phyloP scores from a whole-genome alignment of 1,140 invertebrate species.

The Brachionus angularis region DNA sequence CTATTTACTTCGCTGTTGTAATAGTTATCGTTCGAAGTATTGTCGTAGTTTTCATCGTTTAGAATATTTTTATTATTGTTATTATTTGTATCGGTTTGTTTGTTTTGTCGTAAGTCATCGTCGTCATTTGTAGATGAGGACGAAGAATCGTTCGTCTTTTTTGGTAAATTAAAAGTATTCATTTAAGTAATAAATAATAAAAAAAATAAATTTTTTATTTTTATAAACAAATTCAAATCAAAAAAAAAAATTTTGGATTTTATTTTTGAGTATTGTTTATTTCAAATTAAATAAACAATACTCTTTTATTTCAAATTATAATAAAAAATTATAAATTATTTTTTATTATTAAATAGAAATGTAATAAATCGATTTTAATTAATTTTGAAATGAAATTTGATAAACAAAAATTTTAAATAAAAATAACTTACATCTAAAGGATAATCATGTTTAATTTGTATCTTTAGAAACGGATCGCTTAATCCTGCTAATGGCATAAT shows the following conservation, averaged over 20 bases:
- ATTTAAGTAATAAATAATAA: neutral
- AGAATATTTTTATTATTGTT: slow-evolving; percentile 9
- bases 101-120: neutral
- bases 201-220: too few relatives aligned
- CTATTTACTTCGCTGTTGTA: too few relatives aligned
- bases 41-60: slow-evolving; percentile 16
- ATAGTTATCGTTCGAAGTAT: slow-evolving; percentile 3
- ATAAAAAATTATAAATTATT: too few relatives aligned
- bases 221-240: too few relatives aligned
- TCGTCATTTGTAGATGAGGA: slow-evolving; percentile 31
- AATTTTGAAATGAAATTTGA: neutral
- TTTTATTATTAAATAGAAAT: too few relatives aligned
- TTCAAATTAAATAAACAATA: too few relatives aligned
- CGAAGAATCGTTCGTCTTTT: slow-evolving; percentile 20
- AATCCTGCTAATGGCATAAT: slow-evolving; percentile 43
- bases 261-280: too few relatives aligned
- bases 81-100: slow-evolving; percentile 7
- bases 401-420: neutral
- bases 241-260: too few relatives aligned
- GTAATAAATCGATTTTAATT: neutral
- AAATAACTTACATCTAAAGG: slow-evolving; percentile 37
- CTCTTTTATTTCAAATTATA: too few relatives aligned
- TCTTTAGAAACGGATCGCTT: slow-evolving; percentile 41
- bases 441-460: slow-evolving; percentile 43
- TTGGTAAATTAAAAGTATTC: neutral